These are phyloP conservation scores for Eupithecia vulgata DNA, from an alignment of 2,888 invertebrate species.

Conservation along the genomic window DNA sequence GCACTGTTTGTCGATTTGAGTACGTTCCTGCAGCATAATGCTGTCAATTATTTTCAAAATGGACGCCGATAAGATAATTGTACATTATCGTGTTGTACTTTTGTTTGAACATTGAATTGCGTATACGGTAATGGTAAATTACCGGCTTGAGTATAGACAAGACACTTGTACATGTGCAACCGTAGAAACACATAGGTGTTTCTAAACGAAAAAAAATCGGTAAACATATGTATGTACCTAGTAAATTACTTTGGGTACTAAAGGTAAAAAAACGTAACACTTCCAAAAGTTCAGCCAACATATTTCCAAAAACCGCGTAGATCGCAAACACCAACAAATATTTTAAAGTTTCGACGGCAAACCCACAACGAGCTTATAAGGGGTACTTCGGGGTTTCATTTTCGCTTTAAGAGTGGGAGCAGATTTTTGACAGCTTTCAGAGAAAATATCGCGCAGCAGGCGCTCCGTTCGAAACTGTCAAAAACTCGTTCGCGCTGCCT, in stretches of 20 bases:
- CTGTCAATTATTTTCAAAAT: not conserved
- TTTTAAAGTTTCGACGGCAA: not conserved
- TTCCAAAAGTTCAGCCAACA: not conserved
- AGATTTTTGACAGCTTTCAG: not conserved
- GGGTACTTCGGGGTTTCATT: not conserved
- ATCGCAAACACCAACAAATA: not conserved
- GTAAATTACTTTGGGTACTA: not conserved
- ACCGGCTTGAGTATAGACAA: not conserved
- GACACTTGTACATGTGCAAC: not conserved
- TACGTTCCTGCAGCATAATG: not conserved
- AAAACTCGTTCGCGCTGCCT: not conserved
- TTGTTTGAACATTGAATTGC: not conserved
- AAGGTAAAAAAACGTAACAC: not conserved
- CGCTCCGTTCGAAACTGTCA: not conserved
- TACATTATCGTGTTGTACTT: not conserved
- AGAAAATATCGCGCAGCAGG: not conserved
- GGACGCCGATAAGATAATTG: not conserved
- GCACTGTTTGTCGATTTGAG: not conserved
- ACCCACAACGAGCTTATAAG: not conserved
- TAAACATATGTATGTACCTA: not conserved
- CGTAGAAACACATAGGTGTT: not conserved
- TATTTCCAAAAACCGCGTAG: not conserved
- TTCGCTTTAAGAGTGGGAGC: not conserved
- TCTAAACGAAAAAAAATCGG: too few relatives aligned
- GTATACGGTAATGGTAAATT: too few relatives aligned